Conservation (phyloP, 1,140 invertebrate species). For the Atta texana region DNA sequence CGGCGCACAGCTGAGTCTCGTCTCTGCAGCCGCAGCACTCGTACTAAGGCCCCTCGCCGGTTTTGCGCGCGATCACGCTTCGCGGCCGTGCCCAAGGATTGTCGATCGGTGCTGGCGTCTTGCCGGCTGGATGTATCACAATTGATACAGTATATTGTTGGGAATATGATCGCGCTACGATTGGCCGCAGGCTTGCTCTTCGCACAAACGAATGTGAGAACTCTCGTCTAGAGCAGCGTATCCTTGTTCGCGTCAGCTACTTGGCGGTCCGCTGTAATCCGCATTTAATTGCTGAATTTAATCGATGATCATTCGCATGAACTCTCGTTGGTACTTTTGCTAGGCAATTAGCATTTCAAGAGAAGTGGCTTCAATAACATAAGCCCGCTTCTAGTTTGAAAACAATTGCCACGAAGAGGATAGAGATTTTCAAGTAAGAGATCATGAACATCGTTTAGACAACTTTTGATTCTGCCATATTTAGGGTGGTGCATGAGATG, state of each 20-base stretch:
- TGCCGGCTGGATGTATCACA: background rate
- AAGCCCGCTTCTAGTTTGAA: background rate
- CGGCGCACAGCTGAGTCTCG: constrained; percentile 85
- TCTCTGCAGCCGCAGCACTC: constrained; percentile 86
- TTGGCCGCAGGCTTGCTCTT: constrained; percentile 15
- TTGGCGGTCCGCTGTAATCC: background rate
- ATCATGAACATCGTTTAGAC: no score
- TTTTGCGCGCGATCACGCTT: constrained; percentile 35
- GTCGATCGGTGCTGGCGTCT: background rate
- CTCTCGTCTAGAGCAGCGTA: constrained; percentile 16
- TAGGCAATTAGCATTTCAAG: background rate
- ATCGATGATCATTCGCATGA: background rate
- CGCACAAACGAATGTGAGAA: constrained; percentile 41
- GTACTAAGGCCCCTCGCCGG: constrained; percentile 75
- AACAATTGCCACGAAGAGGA: background rate
- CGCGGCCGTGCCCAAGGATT: background rate
- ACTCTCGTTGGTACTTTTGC: background rate
- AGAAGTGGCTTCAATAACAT: background rate
- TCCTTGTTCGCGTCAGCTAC: background rate
- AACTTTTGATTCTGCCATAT: no score
- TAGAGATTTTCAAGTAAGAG: no score
- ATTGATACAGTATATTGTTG: constrained; percentile 21
- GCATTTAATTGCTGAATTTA: background rate
- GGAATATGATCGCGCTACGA: background rate
- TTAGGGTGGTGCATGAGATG: no score